A percentile compares a stretch with the other conserved stretches of the same genome.
Conservation (phyloP, 2,797 vertebrate species). For the Nyctibius grandis region DNA sequence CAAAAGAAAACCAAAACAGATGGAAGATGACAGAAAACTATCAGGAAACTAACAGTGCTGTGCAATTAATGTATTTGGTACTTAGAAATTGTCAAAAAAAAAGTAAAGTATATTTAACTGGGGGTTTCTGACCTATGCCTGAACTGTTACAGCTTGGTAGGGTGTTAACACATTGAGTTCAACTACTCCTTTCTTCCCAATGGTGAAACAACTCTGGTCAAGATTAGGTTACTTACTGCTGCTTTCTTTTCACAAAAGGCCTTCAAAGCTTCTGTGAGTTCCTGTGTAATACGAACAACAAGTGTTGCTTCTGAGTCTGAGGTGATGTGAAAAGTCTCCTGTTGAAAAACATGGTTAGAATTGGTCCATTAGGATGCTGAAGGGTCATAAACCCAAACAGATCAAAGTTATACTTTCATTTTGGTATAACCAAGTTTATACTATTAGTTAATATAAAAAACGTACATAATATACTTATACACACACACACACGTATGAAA, state of each 20-base stretch:
- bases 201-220: not conserved
- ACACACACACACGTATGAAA: not conserved
- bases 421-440: not conserved
- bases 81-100: not conserved
- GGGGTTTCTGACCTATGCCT: not conserved
- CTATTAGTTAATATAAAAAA: not conserved
- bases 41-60: not conserved
- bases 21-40: not conserved
- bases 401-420: not conserved
- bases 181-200: not conserved
- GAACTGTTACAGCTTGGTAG: not conserved
- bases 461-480: not conserved
- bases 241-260: conserved; percentile 57
- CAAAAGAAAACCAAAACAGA: not conserved
- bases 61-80: not conserved
- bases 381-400: not conserved
- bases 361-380: not conserved
- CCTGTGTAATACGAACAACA: conserved; percentile 42
- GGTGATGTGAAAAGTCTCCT: conserved; percentile 56
- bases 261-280: conserved; percentile 46
- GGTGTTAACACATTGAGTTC: not conserved
- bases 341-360: not conserved
- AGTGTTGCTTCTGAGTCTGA: conserved; percentile 56
- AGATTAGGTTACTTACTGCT: conserved; percentile 27
- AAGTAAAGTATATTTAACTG: not conserved